Conservation (phyloP, 2,113 vertebrate species). For the zebrafish (Danio rerio) region DNA sequence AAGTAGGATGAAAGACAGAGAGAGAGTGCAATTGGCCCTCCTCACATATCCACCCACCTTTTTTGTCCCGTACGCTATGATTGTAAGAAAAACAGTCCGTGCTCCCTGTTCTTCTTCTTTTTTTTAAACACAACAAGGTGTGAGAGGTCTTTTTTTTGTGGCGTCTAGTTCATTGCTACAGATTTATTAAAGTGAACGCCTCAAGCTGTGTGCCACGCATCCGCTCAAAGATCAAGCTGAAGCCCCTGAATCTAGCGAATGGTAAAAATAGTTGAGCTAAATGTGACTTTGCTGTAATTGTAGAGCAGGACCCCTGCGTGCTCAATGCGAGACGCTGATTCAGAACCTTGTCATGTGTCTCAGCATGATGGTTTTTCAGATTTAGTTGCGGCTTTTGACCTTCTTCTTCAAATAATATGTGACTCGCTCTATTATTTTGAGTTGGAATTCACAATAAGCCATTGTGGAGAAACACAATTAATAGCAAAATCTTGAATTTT, state of each 20-base stretch:
- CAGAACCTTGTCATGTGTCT: background rate
- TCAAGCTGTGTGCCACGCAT: conserved; percentile 24
- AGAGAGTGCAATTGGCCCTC: conserved; percentile 19
- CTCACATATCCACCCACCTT: conserved; percentile 19
- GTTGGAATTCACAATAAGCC: background rate
- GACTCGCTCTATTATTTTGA: background rate
- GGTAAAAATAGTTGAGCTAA: conserved; percentile 27
- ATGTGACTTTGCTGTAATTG: conserved; percentile 10
- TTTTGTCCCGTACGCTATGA: background rate
- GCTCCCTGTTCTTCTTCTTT: background rate
- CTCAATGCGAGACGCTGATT: background rate
- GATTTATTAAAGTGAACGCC: conserved; percentile 8
- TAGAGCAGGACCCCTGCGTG: background rate
- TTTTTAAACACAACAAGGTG: background rate
- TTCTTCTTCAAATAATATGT: background rate
- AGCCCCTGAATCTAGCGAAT: background rate
- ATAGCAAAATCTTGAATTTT: background rate
- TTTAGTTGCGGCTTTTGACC: background rate
- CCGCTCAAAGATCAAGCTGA: background rate
- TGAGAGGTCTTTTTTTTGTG: background rate
- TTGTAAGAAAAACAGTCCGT: background rate
- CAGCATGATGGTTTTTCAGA: background rate
- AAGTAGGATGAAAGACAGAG: conserved; percentile 20
- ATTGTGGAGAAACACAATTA: background rate
- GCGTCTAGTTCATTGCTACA: background rate